A percentile compares a stretch with the other conserved stretches of the same genome.
These are phyloP conservation scores for Ephestia elutella DNA, from an alignment of 1,140 invertebrate species.

Conservation along the genomic window DNA sequence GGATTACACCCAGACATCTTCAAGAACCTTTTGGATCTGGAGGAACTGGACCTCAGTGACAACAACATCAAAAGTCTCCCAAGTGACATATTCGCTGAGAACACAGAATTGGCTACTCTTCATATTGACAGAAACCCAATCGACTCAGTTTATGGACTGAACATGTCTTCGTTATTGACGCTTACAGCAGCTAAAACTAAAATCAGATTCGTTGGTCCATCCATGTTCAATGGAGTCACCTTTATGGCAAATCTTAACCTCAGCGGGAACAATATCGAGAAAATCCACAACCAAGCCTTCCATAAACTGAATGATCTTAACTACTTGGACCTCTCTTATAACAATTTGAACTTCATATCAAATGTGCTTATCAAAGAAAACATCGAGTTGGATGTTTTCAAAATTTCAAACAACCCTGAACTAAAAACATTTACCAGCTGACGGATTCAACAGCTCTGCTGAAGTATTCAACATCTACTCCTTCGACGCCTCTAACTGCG, in stretches of 20 bases:
- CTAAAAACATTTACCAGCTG: conserved; percentile 76
- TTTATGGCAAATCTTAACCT: conserved; percentile 78
- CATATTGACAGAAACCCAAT: conserved; percentile 76
- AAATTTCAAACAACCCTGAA: conserved; percentile 79
- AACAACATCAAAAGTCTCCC: conserved; percentile 77
- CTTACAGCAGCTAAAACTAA: conserved; percentile 79
- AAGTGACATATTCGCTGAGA: conserved; percentile 75
- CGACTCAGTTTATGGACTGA: conserved; percentile 68
- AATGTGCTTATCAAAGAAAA: conserved; percentile 80
- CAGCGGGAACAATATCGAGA: conserved; percentile 78
- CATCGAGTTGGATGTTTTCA: conserved; percentile 78
- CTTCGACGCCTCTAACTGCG: conserved; percentile 81
- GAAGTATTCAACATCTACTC: conserved; percentile 78
- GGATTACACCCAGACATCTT: conserved; percentile 77
- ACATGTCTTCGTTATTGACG: conserved; percentile 74
- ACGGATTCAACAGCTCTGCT: conserved; percentile 74
- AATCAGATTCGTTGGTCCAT: conserved; percentile 77
- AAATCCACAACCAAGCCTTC: conserved; percentile 81
- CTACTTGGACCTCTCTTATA: conserved; percentile 81
- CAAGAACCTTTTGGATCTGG: conserved; percentile 74
- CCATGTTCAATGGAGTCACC: conserved; percentile 78
- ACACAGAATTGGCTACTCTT: conserved; percentile 76
- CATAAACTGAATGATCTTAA: conserved; percentile 76
- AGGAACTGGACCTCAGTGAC: conserved; percentile 80
- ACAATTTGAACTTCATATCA: conserved; percentile 77